Evolutionary conservation across 2,113 vertebrate species (phyloP).

Genomic region (Leucosticte australis): DNA sequence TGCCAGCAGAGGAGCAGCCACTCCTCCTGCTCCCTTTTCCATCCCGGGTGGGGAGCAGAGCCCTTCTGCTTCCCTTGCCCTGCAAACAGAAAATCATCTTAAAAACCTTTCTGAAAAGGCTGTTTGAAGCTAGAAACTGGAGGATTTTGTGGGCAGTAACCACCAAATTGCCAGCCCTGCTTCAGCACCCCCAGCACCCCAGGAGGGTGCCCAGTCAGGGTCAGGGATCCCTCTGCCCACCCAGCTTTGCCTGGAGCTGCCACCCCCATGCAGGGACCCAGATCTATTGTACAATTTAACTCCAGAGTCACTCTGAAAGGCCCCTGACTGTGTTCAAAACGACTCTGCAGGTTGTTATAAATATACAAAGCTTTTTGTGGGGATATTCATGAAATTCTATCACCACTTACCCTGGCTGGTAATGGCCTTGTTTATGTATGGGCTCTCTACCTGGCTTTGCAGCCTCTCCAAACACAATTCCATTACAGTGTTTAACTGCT

Average conservation of each 20-base stretch:
- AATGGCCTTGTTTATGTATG: slow-evolving; percentile 65
- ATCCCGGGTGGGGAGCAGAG: rapidly evolving
- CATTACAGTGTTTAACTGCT: slow-evolving; percentile 45
- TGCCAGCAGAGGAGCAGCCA: background rate
- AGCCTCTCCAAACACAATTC: slow-evolving; percentile 57
- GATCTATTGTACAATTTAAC: background rate
- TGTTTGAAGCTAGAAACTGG: background rate
- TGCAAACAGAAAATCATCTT: background rate
- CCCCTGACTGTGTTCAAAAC: slow-evolving; percentile 45
- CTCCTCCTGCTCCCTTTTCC: background rate
- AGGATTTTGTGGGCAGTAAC: background rate
- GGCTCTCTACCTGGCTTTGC: slow-evolving; percentile 45
- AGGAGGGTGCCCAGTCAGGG: background rate
- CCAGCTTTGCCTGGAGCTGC: background rate
- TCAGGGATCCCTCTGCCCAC: background rate
- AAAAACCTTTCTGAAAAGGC: background rate
- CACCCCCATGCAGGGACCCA: rapidly evolving
- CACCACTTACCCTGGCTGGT: slow-evolving; percentile 39
- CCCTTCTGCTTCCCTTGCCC: background rate
- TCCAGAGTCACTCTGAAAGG: background rate
- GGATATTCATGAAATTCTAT: slow-evolving; percentile 64
- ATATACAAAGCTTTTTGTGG: slow-evolving; percentile 49
- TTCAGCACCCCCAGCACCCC: background rate
- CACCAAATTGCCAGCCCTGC: rapidly evolving
- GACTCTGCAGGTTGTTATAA: slow-evolving; percentile 49